Evolutionary conservation across 2,888 invertebrate genomes (phyloP).

Genomic region (Agrotis ipsilon): DNA sequence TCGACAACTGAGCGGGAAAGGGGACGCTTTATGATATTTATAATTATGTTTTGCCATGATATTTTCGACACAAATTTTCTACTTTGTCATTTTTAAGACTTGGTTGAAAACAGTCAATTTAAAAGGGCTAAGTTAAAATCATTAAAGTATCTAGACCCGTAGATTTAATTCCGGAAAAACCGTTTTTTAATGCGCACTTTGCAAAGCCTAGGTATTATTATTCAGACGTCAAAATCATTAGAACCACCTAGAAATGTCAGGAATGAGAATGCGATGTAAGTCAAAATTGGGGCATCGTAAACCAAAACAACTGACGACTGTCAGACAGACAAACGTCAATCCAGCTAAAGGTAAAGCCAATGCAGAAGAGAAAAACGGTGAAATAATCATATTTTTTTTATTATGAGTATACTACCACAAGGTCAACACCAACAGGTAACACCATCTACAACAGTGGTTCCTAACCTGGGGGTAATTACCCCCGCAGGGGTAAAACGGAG

Average conservation of each 20-base stretch:
- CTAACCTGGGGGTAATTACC: too few species aligned
- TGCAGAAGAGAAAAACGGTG: neutral
- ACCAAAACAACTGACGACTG: neutral
- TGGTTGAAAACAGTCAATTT: too few species aligned
- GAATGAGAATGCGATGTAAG: neutral
- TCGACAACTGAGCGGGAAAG: constrained; percentile 55
- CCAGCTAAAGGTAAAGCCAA: neutral
- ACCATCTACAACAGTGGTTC: too few species aligned
- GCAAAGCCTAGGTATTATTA: neutral
- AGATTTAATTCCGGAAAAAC: too few species aligned
- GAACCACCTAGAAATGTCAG: neutral
- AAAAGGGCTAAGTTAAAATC: too few species aligned
- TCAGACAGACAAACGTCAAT: neutral
- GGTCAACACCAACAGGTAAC: neutral
- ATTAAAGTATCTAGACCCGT: too few species aligned
- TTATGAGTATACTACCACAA: neutral
- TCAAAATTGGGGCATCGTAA: neutral
- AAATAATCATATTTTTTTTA: neutral
- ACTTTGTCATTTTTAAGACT: too few species aligned
- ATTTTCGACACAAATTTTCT: neutral
- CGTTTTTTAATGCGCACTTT: too few species aligned
- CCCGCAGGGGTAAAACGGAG: too few species aligned
- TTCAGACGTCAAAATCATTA: neutral
- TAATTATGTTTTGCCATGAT: constrained; percentile 7
- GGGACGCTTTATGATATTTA: constrained; percentile 48